Evolutionary conservation across 2,113 vertebrate species (phyloP).

Genomic region (Aegithalos caudatus): DNA sequence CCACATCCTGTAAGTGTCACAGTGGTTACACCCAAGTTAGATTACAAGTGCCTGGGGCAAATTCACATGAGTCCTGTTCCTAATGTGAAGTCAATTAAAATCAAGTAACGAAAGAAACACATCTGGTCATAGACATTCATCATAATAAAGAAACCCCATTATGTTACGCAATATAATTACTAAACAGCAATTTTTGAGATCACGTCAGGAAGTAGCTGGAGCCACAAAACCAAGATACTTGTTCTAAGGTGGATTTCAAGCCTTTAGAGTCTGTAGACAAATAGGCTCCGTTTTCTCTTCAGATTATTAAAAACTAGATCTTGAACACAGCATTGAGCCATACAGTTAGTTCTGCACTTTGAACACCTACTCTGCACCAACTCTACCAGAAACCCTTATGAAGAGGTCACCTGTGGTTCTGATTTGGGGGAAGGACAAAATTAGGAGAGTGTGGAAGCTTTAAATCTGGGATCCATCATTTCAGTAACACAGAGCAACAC

Average conservation of each 20-base stretch:
- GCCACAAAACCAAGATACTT: background rate
- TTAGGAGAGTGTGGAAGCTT: background rate
- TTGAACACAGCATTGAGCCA: background rate
- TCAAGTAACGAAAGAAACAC: background rate
- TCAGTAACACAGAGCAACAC: background rate
- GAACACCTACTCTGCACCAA: background rate
- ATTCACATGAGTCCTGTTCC: background rate
- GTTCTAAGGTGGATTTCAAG: background rate
- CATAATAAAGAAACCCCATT: background rate
- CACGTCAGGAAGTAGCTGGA: background rate
- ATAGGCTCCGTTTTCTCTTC: background rate
- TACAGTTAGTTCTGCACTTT: background rate
- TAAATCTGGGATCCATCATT: background rate
- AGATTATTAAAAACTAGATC: background rate
- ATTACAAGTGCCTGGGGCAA: background rate
- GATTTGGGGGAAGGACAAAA: background rate
- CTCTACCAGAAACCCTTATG: background rate
- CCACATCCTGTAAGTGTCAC: background rate
- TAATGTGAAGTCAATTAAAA: constrained; percentile 37
- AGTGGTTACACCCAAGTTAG: background rate
- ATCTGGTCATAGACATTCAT: background rate
- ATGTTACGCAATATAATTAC: background rate
- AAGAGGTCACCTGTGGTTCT: background rate
- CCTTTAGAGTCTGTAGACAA: background rate
- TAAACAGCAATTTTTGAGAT: background rate